Conservation (phyloP, 37 sponge, comb jelly and placozoan genomes). For the Ephydatia muelleri region DNA sequence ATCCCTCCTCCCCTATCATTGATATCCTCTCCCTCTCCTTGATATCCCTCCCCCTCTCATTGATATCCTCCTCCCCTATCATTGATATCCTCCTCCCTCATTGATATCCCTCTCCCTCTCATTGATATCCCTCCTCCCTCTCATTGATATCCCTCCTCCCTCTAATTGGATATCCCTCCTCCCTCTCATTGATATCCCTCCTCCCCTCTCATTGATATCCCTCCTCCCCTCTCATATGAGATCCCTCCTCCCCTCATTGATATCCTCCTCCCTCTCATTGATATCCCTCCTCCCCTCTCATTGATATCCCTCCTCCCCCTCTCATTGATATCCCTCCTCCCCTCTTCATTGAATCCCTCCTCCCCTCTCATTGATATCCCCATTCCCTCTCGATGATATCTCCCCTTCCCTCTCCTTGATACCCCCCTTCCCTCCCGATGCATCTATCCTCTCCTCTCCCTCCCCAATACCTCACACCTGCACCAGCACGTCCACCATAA, state of each 20-base stretch:
- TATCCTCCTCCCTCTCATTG: neutral
- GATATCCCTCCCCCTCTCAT: slow-evolving; percentile 20
- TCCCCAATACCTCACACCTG: neutral
- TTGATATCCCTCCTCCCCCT: too few species aligned
- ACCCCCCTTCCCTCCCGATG: neutral
- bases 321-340: too few species aligned
- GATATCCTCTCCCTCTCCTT: too few species aligned
- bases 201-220: too few species aligned
- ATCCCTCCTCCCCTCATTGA: slow-evolving; percentile 12
- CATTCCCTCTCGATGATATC: neutral
- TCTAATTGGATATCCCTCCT: neutral
- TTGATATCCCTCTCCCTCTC: too few species aligned
- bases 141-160: slow-evolving; percentile 22
- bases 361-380: neutral
- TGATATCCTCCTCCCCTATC: neutral
- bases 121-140: too few species aligned
- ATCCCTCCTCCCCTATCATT: slow-evolving; percentile 10
- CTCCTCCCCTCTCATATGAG: too few species aligned
- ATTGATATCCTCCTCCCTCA: neutral
- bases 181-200: slow-evolving; percentile 3
- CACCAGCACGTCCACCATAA: neutral
- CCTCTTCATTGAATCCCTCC: neutral
- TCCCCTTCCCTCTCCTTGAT: neutral
- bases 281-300: too few species aligned
- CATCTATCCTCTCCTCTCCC: neutral